phyloP scores from a whole-genome alignment of 2,888 invertebrate genomes.

The Tetragonula carbonaria region DNA sequence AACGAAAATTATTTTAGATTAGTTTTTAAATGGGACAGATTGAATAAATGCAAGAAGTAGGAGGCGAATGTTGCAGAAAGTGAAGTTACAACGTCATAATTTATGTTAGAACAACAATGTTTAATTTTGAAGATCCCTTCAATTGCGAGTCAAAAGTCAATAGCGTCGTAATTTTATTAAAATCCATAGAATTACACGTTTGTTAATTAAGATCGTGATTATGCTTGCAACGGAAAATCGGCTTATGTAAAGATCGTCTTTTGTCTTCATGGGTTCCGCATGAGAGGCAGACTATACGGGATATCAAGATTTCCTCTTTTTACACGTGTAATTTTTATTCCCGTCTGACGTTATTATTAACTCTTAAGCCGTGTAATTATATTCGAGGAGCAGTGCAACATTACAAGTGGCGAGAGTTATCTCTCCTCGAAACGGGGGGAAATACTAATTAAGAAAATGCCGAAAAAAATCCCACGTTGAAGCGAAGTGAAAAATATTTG shows the following conservation, averaged over 20 bases:
- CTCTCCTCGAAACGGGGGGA: background rate
- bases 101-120: background rate
- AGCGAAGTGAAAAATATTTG: background rate
- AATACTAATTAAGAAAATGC: background rate
- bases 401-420: background rate
- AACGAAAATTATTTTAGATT: too few relatives aligned
- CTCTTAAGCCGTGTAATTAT: constrained; percentile 23
- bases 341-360: background rate
- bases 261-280: background rate
- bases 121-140: background rate
- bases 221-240: background rate
- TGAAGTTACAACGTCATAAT: background rate
- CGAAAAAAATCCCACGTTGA: background rate
- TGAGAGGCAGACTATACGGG: background rate
- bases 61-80: background rate
- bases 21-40: too few relatives aligned
- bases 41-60: too few relatives aligned
- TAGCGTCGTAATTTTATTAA: background rate
- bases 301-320: background rate
- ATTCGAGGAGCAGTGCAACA: background rate
- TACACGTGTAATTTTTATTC: constrained; percentile 23
- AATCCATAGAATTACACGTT: background rate
- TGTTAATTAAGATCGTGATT: constrained; percentile 16
- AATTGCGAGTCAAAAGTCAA: background rate
- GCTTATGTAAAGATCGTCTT: constrained; percentile 11